Conservation (phyloP, 2,797 vertebrate species). For the Sebastes ruberrimus region DNA sequence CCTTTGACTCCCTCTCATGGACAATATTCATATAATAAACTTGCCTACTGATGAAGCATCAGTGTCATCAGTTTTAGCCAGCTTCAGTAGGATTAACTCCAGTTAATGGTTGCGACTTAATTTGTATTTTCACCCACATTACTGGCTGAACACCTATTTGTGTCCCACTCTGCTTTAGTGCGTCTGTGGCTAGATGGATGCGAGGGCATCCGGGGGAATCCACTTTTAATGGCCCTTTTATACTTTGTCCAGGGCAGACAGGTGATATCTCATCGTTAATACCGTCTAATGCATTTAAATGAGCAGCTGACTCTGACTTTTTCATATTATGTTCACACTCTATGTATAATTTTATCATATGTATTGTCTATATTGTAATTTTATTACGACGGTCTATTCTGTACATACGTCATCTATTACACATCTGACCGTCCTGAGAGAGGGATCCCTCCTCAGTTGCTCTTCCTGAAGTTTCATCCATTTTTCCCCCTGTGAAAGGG, state of each 20-base stretch:
- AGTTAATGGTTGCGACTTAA: neutral
- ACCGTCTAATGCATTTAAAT: conserved; percentile 66
- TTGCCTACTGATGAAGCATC: neutral
- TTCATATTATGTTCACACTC: neutral
- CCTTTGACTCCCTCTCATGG: conserved; percentile 21
- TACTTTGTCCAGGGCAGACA: conserved; percentile 52
- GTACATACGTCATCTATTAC: neutral
- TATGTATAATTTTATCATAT: neutral
- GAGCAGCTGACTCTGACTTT: neutral
- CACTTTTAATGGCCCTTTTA: conserved; percentile 56
- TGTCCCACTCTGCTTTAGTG: conserved; percentile 17
- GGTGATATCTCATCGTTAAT: conserved; percentile 62
- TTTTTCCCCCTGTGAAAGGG: neutral
- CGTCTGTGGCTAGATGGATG: conserved; percentile 25
- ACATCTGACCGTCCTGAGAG: neutral
- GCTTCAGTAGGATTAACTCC: conserved; percentile 3
- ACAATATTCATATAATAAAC: neutral
- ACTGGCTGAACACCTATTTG: neutral
- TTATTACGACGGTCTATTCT: neutral
- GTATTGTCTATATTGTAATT: neutral
- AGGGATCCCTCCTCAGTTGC: neutral
- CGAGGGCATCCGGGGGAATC: conserved; percentile 39
- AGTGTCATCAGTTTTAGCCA: neutral
- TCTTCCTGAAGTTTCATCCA: neutral
- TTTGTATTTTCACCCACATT: conserved; percentile 13